Evolutionary conservation across 1,140 invertebrate species (phyloP), one percentile per base, ranked within the genome.

Genomic region (Bombus breviceps): DNA sequence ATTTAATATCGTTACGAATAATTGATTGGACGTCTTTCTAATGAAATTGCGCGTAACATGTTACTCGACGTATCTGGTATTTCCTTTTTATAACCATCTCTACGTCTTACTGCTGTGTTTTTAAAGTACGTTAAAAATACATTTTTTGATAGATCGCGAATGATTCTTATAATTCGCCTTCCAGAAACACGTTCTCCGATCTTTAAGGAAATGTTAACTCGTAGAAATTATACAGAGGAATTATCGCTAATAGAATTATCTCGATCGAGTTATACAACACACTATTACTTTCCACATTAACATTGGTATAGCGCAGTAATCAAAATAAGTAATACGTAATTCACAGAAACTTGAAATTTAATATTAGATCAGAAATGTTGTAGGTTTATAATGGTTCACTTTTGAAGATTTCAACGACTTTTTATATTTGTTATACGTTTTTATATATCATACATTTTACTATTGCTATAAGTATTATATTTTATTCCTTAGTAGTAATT

Each of bases 1-100:
- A 75, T 75, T 75, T 34, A 75, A 75, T 75, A 57, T 75, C 47
- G 73, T 75, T 75, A 75, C 47, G n/a, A n/a, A 22, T 75, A 75
- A 75, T 25, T 37, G 32, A 75, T 75, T n/a, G n/a, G 47, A 22
- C 10, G 32, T 57, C 47, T 53, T 32, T 34, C 47, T 57, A 57
- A 57, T 75, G 73, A 57, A 75, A 75, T 75, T 75, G 32, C 5
- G 47, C 32, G 39, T 32, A 57, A 75, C 73, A 57, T 37, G 73
- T 75, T 57, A 53, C 73, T 25, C 10, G 43, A 12, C 6, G 32
- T 25, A 34, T 47, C 47, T 57, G 32, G 6, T 37, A 75, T 37
- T 57, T 1, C 43, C 32, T 5, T 75, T 47, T 57, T 75, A 37
- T 47, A 37, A 53, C 47, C 47, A 75, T 75, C 22, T 57, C 34